Evolutionary conservation across 2,797 vertebrate genomes (phyloP).

Genomic region (Anabacerthia variegaticeps): DNA sequence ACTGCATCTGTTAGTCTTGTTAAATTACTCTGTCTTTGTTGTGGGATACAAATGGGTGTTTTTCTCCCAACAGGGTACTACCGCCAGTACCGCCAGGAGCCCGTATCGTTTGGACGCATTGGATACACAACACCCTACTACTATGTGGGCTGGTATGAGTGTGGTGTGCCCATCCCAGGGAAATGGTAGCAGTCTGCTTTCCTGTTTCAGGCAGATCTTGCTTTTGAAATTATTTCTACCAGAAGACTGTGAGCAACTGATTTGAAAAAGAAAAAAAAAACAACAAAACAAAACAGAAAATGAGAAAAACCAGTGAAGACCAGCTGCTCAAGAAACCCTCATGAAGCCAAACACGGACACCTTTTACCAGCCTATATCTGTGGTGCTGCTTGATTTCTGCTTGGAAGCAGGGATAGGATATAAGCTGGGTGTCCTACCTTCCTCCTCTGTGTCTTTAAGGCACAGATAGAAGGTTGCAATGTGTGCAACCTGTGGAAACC

Average conservation of each 20-base stretch:
- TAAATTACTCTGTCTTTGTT: not conserved
- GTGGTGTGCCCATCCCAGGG: slow-evolving; percentile 96
- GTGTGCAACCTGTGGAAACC: slow-evolving; percentile 8
- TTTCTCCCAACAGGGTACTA: slow-evolving; percentile 82
- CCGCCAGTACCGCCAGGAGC: slow-evolving; percentile 93
- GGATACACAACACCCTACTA: slow-evolving; percentile 89
- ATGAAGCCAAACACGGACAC: not conserved
- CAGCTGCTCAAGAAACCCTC: slow-evolving; percentile 21
- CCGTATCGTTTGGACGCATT: slow-evolving; percentile 90
- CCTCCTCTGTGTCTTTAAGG: slow-evolving; percentile 45
- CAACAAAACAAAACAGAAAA: not conserved
- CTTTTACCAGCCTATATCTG: slow-evolving; percentile 34
- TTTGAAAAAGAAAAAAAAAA: slow-evolving; percentile 27
- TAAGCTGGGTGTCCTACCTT: slow-evolving; percentile 24
- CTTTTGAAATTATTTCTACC: not conserved
- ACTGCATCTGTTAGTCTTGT: not conserved
- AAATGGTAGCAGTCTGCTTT: slow-evolving; percentile 84
- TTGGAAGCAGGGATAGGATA: slow-evolving; percentile 34
- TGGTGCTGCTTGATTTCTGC: slow-evolving; percentile 59
- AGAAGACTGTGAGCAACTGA: slow-evolving; percentile 73
- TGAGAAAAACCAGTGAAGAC: slow-evolving; percentile 43
- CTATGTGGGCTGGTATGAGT: slow-evolving; percentile 98
- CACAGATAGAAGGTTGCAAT: not conserved
- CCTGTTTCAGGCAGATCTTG: not conserved
- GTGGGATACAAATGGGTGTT: not conserved